A percentile compares a stretch with the other conserved stretches of the same genome.
These are phyloP conservation scores for Nyctibius grandis DNA, from an alignment of 2,797 vertebrate species.

Conservation along the genomic window DNA sequence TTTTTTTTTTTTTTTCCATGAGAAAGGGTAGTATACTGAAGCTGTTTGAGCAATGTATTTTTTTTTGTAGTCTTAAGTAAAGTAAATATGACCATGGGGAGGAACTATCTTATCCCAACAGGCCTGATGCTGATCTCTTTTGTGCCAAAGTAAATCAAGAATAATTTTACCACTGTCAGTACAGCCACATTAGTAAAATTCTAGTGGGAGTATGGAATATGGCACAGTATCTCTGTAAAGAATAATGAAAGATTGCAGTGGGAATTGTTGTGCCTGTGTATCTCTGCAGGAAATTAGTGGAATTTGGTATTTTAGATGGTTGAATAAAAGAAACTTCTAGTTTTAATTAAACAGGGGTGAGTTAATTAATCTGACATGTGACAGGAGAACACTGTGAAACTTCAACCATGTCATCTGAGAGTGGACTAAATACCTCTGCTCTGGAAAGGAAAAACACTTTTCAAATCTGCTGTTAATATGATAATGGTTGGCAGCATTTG, in stretches of 20 bases:
- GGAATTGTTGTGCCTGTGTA: constrained; percentile 39
- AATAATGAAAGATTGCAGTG: constrained; percentile 38
- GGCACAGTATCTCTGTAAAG: constrained; percentile 10
- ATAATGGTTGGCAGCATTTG: background rate
- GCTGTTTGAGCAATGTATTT: background rate
- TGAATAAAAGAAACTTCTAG: constrained; percentile 22
- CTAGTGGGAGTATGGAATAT: constrained; percentile 18
- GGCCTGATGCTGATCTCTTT: background rate
- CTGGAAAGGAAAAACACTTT: background rate
- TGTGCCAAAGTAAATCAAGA: constrained; percentile 31
- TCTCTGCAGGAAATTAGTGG: constrained; percentile 38
- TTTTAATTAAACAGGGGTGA: constrained; percentile 9
- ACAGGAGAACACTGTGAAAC: background rate
- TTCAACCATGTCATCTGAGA: background rate
- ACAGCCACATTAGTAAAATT: background rate
- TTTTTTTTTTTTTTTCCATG: background rate
- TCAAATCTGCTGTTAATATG: constrained; percentile 1
- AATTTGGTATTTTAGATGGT: constrained; percentile 26
- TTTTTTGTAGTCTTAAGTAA: constrained; percentile 7
- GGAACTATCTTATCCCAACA: background rate
- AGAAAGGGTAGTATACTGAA: background rate
- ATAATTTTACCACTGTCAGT: constrained; percentile 25
- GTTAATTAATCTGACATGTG: constrained; percentile 10
- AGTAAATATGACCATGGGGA: background rate
- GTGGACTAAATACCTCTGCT: background rate